Conservation (phyloP, 2,113 vertebrate species). For the Indicator maculatus region DNA sequence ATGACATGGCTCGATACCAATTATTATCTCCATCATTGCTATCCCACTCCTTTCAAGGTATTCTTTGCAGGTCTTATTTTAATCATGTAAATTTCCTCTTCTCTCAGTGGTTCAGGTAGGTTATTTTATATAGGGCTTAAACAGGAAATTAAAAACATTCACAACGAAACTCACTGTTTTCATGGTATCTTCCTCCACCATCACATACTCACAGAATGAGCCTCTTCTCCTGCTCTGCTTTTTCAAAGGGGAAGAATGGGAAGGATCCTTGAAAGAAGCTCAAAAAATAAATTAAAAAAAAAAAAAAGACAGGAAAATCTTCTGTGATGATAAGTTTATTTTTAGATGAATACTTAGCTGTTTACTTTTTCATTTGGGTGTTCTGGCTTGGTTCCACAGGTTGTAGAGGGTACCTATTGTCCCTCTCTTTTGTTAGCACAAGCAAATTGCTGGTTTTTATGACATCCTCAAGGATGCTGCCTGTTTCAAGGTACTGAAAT, state of each 20-base stretch:
- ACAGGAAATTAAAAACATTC: conserved; percentile 76
- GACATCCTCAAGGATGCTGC: neutral
- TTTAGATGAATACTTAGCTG: conserved; percentile 20
- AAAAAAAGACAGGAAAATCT: neutral
- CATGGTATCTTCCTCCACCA: conserved; percentile 56
- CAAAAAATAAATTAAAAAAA: neutral
- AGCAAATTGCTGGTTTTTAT: neutral
- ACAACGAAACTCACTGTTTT: conserved; percentile 36
- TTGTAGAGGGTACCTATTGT: neutral
- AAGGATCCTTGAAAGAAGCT: neutral
- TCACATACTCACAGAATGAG: conserved; percentile 45
- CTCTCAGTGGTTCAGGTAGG: conserved; percentile 58
- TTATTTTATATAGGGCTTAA: conserved; percentile 67
- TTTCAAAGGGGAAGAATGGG: conserved; percentile 19
- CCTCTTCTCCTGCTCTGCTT: conserved; percentile 22
- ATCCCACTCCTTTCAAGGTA: conserved; percentile 47
- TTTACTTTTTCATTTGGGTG: neutral
- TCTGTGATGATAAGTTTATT: neutral
- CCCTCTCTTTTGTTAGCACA: neutral
- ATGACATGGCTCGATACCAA: conserved; percentile 38
- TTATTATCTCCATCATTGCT: conserved; percentile 44
- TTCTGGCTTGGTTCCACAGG: neutral
- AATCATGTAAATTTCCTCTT: conserved; percentile 75
- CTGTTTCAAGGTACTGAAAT: neutral
- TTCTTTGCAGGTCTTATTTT: conserved; percentile 68